Conservation (phyloP, 2,888 invertebrate species). For the Apamea epomidion region DNA sequence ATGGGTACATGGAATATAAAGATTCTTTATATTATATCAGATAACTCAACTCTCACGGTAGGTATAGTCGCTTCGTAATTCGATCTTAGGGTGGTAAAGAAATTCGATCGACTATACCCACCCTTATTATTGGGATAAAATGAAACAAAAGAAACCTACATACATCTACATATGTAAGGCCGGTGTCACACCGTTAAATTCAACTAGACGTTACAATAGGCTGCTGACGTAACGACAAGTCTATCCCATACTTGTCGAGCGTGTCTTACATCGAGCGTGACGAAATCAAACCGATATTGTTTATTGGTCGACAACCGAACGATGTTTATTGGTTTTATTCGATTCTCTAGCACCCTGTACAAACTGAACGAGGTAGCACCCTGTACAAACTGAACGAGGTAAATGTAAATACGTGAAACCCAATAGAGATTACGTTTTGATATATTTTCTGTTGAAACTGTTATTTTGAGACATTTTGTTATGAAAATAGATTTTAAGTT, state of each 20-base stretch:
- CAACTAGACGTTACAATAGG: constrained; percentile 20
- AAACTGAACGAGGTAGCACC: constrained; percentile 33
- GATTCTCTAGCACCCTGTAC: constrained; percentile 23
- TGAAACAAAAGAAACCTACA: constrained; percentile 14
- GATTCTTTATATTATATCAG: not conserved
- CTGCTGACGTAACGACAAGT: constrained; percentile 51
- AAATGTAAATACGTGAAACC: constrained; percentile 22
- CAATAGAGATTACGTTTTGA: constrained; percentile 2
- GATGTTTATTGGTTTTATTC: constrained; percentile 39
- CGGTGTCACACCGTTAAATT: constrained; percentile 29
- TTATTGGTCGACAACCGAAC: constrained; percentile 26
- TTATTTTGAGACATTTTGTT: not conserved
- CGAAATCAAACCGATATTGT: constrained; percentile 31
- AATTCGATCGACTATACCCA: not conserved
- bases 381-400: constrained; percentile 29
- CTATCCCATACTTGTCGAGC: no score
- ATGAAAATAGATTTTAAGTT: not conserved
- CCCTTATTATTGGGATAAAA: not conserved
- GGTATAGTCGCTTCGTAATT: not conserved
- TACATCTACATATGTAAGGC: constrained; percentile 5
- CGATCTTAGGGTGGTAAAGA: not conserved
- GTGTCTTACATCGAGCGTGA: constrained; percentile 16
- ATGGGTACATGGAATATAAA: no score
- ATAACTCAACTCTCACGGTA: not conserved
- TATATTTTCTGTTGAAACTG: constrained; percentile 5